Percentiles rank a stretch among this genome's conserved stretches.
These are phyloP conservation scores for Doris montereyensis DNA, from an alignment of 2,888 invertebrate genomes.

Conservation along the genomic window DNA sequence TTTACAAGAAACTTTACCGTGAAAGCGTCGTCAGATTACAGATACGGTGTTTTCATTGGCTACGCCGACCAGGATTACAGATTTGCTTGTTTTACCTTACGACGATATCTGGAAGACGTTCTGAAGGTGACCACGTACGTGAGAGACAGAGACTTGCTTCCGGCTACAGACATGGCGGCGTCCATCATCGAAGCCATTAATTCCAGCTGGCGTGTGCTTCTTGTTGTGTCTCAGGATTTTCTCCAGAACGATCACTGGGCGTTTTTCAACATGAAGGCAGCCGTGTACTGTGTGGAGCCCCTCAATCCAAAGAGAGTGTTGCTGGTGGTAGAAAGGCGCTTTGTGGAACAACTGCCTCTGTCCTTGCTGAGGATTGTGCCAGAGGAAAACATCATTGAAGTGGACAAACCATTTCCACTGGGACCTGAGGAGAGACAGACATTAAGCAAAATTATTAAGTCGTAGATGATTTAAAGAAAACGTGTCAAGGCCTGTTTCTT, in stretches of 20 bases:
- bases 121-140: not conserved
- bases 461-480: too few species aligned
- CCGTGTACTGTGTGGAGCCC: not conserved
- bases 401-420: too few species aligned
- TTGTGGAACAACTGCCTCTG: not conserved
- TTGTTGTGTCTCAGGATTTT: constrained; percentile 16
- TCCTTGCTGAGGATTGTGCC: constrained; percentile 1
- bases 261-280: constrained; percentile 10
- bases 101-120: not conserved
- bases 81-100: constrained; percentile 7
- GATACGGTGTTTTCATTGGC: constrained; percentile 18
- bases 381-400: constrained; percentile 27
- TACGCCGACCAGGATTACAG: constrained; percentile 13
- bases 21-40: not conserved
- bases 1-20: not conserved
- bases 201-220: constrained; percentile 27
- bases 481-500: too few species aligned
- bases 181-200: constrained; percentile 28
- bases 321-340: constrained; percentile 8
- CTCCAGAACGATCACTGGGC: constrained; percentile 24
- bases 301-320: constrained; percentile 21
- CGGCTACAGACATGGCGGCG: not conserved
- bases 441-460: too few species aligned
- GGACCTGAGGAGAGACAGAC: too few species aligned
- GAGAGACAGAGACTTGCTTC: not conserved